phyloP scores from a whole-genome alignment of 2,888 invertebrate species.

The Lathronympha strigana region DNA sequence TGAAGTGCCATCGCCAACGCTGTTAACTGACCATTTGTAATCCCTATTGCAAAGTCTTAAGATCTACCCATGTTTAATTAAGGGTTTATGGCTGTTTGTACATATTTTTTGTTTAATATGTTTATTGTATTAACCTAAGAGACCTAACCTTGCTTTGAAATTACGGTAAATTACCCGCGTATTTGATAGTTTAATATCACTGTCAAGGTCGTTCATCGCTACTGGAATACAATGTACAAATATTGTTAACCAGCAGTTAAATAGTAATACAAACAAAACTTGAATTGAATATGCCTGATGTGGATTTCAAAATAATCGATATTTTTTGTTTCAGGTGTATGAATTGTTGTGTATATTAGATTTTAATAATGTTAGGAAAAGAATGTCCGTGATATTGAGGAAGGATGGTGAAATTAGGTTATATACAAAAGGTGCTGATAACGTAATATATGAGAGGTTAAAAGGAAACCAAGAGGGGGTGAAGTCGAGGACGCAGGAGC shows the following conservation, averaged over 20 bases:
- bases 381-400: constrained; percentile 98
- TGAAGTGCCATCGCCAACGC: no score
- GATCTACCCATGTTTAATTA: no score
- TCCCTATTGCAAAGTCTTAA: no score
- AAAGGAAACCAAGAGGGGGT: constrained; percentile 90
- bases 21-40: no score
- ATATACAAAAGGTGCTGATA: constrained; percentile 99
- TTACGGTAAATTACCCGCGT: background rate
- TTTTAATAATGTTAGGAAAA: constrained; percentile 99
- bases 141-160: background rate
- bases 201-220: background rate
- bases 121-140: background rate
- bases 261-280: background rate
- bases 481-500: constrained; percentile 93
- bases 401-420: constrained; percentile 92
- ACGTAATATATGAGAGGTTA: constrained; percentile 97
- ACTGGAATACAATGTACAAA: background rate
- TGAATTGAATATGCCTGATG: background rate
- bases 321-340: constrained; percentile 88
- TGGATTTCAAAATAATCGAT: background rate
- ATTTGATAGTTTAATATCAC: background rate
- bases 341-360: constrained; percentile 98
- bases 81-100: no score
- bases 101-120: no score
- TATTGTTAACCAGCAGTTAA: background rate